Conservation (phyloP, 2,797 vertebrate species). For the Craterocephalus amniculus region DNA sequence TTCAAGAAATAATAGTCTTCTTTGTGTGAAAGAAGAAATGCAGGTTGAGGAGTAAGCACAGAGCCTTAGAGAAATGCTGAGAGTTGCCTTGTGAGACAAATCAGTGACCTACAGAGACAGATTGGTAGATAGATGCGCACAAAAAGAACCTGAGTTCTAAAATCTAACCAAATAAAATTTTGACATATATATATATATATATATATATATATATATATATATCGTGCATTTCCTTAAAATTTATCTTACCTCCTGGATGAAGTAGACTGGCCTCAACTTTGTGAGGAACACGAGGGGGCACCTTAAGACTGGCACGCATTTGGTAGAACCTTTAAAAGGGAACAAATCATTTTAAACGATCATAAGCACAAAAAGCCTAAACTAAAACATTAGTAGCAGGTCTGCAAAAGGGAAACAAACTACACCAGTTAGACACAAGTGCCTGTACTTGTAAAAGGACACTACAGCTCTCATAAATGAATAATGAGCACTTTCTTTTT, state of each 20-base stretch:
- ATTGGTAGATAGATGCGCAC: too few relatives aligned
- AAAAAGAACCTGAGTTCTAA: too few relatives aligned
- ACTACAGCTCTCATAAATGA: slow-evolving; percentile 66
- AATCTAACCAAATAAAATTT: too few relatives aligned
- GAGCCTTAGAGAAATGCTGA: slow-evolving; percentile 43
- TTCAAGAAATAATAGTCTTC: slow-evolving; percentile 17
- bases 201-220: not conserved
- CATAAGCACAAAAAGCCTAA: not conserved
- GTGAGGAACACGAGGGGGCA: slow-evolving; percentile 94
- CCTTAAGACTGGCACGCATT: slow-evolving; percentile 92
- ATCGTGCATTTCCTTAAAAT: not conserved
- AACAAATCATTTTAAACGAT: slow-evolving; percentile 15
- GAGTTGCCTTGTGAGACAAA: slow-evolving; percentile 32
- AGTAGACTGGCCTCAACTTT: slow-evolving; percentile 95
- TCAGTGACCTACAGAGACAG: not conserved
- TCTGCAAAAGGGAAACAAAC: slow-evolving; percentile 44
- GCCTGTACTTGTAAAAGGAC: slow-evolving; percentile 60
- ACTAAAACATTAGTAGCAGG: slow-evolving; percentile 11
- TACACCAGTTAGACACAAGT: slow-evolving; percentile 41
- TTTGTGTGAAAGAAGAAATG: slow-evolving; percentile 23
- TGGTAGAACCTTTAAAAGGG: slow-evolving; percentile 91
- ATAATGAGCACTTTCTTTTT: slow-evolving; percentile 73
- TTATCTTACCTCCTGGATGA: slow-evolving; percentile 87
- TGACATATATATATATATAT: not conserved
- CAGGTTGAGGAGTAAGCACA: slow-evolving; percentile 24